Base-by-base conservation (phyloP, 2,797 vertebrate species). In the Bovichtus diacanthus region DNA sequence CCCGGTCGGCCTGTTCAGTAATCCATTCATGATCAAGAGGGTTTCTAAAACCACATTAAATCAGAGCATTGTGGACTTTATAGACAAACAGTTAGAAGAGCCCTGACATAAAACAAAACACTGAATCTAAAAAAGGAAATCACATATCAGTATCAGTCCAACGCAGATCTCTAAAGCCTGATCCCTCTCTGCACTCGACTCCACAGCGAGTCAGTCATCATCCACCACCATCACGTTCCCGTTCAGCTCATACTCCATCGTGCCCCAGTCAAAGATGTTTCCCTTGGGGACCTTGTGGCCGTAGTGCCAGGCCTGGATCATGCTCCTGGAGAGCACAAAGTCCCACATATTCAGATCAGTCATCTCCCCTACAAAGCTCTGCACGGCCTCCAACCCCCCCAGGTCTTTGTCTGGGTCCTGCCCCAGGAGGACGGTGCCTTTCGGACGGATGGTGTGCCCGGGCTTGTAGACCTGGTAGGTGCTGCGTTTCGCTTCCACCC, bases 331-430 rank as follows among this genome's bases (percentile, higher is more conserved):
- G 11, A 96, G 84, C 19, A 93, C 91, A 0, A 1, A 77, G 82
- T 96, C 94, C 96, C 95, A 96, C 94, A 96, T 91, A 43, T 94
- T 93, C 64, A 96, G 78, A 0, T 95, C 94, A 0, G 90, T 92
- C 50, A 96, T 87, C 80, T 96, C 95, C 0, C 95, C 96, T 0
- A 94, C 70, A 0, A 96, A 96, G 85, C 94, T 95, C 87, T 95
- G 92, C 25, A 47, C n/a, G 8, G 49, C 31, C 2, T 96, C 90
- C 0, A 95, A 92, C 0, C 66, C n/a, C 0, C 94, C 95, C 39
- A 95, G 81, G 21, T 90, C 94, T 21, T 87, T 88, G 70, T 96
- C 94, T 0, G 95, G 93, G 6, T 97, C 93, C 87, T 97, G 95
- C 2, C 95, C 95, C 38, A 96, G 83, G 31, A 96, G 59, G 8